Percentiles rank a stretch among this genome's conserved stretches.
Evolutionary conservation across 2,888 invertebrate genomes (phyloP).

Genomic region (Mylabris sibirica): DNA sequence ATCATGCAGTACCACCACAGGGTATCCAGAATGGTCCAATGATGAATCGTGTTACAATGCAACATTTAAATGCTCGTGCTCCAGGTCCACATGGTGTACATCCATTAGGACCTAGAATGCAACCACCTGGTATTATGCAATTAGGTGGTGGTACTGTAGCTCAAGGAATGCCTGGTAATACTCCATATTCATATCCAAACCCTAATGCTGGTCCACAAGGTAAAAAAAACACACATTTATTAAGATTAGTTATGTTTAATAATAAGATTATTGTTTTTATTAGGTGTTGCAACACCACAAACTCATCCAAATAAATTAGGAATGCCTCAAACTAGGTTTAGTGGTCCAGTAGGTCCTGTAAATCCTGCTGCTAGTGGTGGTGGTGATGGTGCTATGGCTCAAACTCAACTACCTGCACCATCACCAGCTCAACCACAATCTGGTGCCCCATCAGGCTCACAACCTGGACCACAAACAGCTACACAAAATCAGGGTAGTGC

Average conservation of each 20-base stretch:
- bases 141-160: constrained; percentile 63
- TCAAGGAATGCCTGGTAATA: constrained; percentile 64
- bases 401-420: constrained; percentile 79
- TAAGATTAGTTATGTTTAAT: neutral
- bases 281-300: constrained; percentile 66
- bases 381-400: constrained; percentile 73
- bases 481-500: constrained; percentile 63
- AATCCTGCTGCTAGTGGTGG: constrained; percentile 62
- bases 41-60: constrained; percentile 65
- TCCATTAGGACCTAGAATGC: constrained; percentile 69
- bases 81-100: constrained; percentile 60
- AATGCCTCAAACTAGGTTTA: constrained; percentile 51
- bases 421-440: constrained; percentile 81
- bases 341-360: constrained; percentile 61
- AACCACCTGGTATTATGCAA: constrained; percentile 64
- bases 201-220: constrained; percentile 65
- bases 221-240: constrained; percentile 8
- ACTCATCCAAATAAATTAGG: constrained; percentile 52
- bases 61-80: constrained; percentile 62
- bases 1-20: constrained; percentile 55
- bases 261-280: constrained; percentile 7
- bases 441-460: constrained; percentile 71
- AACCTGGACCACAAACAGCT: constrained; percentile 67
- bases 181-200: constrained; percentile 65
- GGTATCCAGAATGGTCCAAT: constrained; percentile 83